Percentiles rank a stretch among this genome's conserved stretches.
These are phyloP conservation scores for Anhinga rufa DNA, from an alignment of 2,113 vertebrate genomes.

Conservation along the genomic window DNA sequence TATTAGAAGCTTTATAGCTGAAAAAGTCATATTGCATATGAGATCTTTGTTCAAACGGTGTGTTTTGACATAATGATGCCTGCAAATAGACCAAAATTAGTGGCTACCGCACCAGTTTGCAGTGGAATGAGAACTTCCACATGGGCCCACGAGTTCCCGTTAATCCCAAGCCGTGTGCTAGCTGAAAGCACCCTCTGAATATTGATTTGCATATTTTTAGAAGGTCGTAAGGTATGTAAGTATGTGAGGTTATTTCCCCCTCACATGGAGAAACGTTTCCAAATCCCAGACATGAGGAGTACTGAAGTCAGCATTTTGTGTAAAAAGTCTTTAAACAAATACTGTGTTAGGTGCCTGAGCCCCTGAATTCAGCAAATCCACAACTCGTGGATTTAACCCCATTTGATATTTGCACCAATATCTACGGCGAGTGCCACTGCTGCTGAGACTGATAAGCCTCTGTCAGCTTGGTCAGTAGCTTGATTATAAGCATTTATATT, in stretches of 20 bases:
- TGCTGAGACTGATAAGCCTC: neutral
- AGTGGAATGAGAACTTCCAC: neutral
- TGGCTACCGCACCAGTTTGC: neutral
- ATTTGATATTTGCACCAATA: neutral
- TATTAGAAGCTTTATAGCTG: neutral
- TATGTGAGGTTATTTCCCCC: neutral
- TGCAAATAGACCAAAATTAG: neutral
- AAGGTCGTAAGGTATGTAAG: neutral
- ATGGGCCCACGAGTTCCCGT: neutral
- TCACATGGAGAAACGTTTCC: neutral
- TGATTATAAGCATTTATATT: neutral
- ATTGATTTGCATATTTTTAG: neutral
- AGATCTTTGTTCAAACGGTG: neutral
- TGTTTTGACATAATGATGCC: neutral
- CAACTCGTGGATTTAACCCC: neutral
- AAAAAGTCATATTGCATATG: neutral
- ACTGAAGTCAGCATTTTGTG: neutral
- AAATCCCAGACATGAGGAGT: neutral
- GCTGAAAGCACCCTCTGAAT: neutral
- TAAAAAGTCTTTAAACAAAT: neutral
- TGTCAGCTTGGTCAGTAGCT: neutral
- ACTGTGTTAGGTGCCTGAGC: neutral
- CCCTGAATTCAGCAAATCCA: neutral
- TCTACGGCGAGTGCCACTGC: rapidly evolving
- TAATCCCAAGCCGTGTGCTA: neutral